Evolutionary conservation across 2,888 invertebrate genomes (phyloP), one percentile per base, ranked within the genome.

Genomic region (Orgyia antiqua): DNA sequence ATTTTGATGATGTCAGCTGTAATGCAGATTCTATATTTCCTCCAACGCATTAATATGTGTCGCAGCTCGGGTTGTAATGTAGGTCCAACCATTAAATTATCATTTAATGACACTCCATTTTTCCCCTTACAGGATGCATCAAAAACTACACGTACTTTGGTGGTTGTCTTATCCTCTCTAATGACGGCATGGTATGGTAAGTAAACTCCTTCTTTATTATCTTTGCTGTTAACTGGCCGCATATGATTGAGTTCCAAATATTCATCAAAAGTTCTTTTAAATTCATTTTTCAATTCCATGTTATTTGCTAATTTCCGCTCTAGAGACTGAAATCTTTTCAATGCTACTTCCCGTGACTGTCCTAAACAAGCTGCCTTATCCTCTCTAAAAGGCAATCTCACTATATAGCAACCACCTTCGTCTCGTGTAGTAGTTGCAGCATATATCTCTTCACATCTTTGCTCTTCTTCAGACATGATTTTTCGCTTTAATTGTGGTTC

Each of bases 181-280:
- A 58, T 12, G 0, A 65, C 51, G 0, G 55, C 43, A 26, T 57
- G 54, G 33, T 62, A 57, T 1, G 60, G 57, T 35, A 58, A 25
- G 30, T 58, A 56, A 0, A 51, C 41, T 0, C 36, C 26, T 19
- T 8, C n/a, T n/a, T 31, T 46, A 4, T 35, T 15, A 20, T 27
- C 26, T 33, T 51, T 36, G 7, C 37, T 21, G 24, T 31, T 25
- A 13, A 45, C 39, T 24, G 53, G 36, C 42, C 50, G 42, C 41
- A 56, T 47, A 24, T 54, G 47, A 4, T 34, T 27, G 15, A 39
- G 11, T 4, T 27, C 11, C 12, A 38, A 19, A 26, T 59, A 53
- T 21, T 59, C 53, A 8, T 44, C 12, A 6, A 50, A 5, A n/a
- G n/a, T n/a, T n/a, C n/a, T n/a, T n/a, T n/a, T n/a, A n/a, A n/a